Evolutionary conservation across 2,888 invertebrate genomes (phyloP), one percentile per base, ranked within the genome.

Genomic region (Yponomeuta cagnagella): DNA sequence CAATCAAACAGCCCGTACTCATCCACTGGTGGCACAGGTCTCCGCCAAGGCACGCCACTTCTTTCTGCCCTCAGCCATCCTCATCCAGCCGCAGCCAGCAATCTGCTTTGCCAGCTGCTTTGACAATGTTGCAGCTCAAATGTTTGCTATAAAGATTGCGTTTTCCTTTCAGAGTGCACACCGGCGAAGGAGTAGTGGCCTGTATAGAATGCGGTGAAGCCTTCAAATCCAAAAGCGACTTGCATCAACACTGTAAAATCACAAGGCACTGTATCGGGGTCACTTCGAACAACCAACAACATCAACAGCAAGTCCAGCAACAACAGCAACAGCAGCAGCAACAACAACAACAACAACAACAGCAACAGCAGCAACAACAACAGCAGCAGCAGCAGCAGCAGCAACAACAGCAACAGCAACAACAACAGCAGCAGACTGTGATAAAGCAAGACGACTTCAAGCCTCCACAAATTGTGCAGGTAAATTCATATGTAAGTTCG

Each of bases 181-280:
- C 95, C 33, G 95, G 95, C 10, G 96, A 96, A 79, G 95, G 95
- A 68, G 95, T 95, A 0, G 95, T 95, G 74, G 94, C 95, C 12
- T 96, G 96, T 78, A 92, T 95, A 70, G 95, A 95, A 75, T 96
- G 96, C 78, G 96, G 96, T 31, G 96, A 96, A 84, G 95, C 95
- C 15, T 96, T 96, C 84, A 94, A 95, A 76, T 93, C 94, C 76
- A 96, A 95, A 81, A 88, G 93, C 30, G 96, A 96, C 74, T 84
- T 96, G 74, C 94, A 94, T 75, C 94, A 95, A 76, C 96, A 96
- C 81, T 93, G 93, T 77, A 94, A 94, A 79, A 84, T 93, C 64
- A 91, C 93, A 72, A 92, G 94, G 78, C 92, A 92, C 71, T 91
- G 90, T 74, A 73, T 83, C 65, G 73, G 31, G 71, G 75, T 10